phyloP scores from a whole-genome alignment of 2,888 invertebrate species.

The Cylloceria caligata region DNA sequence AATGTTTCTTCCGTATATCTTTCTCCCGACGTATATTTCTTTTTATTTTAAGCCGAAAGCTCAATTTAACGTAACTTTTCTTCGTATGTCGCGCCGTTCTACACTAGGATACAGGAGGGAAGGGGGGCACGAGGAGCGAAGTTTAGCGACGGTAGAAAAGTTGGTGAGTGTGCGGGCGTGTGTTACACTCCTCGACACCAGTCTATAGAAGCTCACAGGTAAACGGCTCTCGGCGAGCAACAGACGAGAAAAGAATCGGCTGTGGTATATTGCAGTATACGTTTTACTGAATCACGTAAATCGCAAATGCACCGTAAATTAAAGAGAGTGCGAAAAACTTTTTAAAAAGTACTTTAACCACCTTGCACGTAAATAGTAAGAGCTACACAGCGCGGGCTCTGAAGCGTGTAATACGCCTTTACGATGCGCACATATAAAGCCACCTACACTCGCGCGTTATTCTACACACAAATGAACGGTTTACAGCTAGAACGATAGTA shows the following conservation, averaged over 20 bases:
- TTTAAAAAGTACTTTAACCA: slow-evolving; percentile 35
- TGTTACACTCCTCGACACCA: slow-evolving; percentile 1
- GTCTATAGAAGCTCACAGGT: slow-evolving; percentile 6
- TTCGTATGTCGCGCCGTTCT: neutral
- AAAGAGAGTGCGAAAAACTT: slow-evolving; percentile 41
- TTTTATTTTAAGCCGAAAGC: slow-evolving; percentile 31
- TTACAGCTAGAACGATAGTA: slow-evolving; percentile 11
- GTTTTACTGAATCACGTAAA: slow-evolving; percentile 48
- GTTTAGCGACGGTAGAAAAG: slow-evolving; percentile 36
- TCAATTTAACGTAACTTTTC: slow-evolving; percentile 44
- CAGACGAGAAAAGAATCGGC: slow-evolving; percentile 41
- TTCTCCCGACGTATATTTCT: slow-evolving; percentile 5
- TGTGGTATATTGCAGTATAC: slow-evolving; percentile 33
- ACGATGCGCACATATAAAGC: slow-evolving; percentile 9
- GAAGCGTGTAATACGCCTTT: slow-evolving; percentile 23
- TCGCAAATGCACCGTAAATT: slow-evolving; percentile 51
- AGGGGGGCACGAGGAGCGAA: neutral
- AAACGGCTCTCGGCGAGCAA: slow-evolving; percentile 10
- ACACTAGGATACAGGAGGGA: neutral
- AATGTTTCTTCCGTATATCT: slow-evolving; percentile 36
- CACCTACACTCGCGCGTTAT: slow-evolving; percentile 14
- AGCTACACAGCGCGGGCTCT: neutral
- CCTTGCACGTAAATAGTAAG: neutral
- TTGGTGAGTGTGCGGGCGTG: slow-evolving; percentile 12
- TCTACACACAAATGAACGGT: slow-evolving; percentile 29